Evolutionary conservation across 2,113 vertebrate genomes (phyloP).

Genomic region (Tretioscincus oriximinensis): DNA sequence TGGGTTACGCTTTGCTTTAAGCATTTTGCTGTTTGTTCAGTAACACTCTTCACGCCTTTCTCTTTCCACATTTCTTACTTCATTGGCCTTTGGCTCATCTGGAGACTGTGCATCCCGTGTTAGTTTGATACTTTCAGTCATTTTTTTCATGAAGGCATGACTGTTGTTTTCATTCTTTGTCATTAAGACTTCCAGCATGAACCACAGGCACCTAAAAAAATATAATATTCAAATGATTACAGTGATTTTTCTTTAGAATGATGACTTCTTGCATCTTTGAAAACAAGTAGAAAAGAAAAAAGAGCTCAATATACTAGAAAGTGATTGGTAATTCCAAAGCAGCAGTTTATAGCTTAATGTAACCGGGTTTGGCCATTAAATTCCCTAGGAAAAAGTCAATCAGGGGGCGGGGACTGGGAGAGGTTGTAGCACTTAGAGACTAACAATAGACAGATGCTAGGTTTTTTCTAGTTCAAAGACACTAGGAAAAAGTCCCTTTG

Average conservation of each 20-base stretch:
- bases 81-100: conserved; percentile 93
- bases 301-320: background rate
- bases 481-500: too few relatives aligned
- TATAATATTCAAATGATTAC: conserved; percentile 25
- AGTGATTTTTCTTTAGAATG: background rate
- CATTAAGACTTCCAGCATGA: conserved; percentile 99
- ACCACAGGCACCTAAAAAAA: conserved; percentile 90
- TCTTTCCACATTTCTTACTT: conserved; percentile 75
- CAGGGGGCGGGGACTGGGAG: too few relatives aligned
- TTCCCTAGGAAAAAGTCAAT: too few relatives aligned
- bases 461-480: too few relatives aligned
- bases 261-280: background rate
- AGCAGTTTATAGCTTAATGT: too few relatives aligned
- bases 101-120: conserved; percentile 95
- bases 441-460: too few relatives aligned
- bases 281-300: background rate
- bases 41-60: conserved; percentile 27
- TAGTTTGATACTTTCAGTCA: conserved; percentile 98
- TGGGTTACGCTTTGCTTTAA: conserved; percentile 29
- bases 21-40: conserved; percentile 41
- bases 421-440: too few relatives aligned
- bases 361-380: too few relatives aligned
- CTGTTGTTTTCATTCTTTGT: conserved; percentile 99
- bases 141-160: conserved; percentile 96
- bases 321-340: background rate